Evolutionary conservation across 2,797 vertebrate genomes (phyloP), one percentile per base, ranked within the genome.

Genomic region (Pipistrellus kuhlii): DNA sequence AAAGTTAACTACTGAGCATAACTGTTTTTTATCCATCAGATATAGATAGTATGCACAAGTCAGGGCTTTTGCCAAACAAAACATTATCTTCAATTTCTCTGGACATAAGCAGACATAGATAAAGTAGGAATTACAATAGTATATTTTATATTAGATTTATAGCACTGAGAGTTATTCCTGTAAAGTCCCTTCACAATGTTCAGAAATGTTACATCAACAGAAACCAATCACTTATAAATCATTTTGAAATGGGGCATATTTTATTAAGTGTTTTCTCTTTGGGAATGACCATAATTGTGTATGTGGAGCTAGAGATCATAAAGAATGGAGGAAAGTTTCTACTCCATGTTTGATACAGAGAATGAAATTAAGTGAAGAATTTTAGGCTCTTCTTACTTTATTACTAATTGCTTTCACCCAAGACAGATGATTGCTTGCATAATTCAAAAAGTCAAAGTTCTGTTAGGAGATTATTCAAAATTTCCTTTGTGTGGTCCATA

Each of bases 211-310:
- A 20, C 41, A 25, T 55, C 48, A 73, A 71, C 14, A 35, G 15
- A 92, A 80, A 81, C 1, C 8, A 77, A 76, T 3, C 51, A 72
- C 51, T 93, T 83, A 69, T 4, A 6, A 66, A 23, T 80, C 62
- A 86, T 44, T 66, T 66, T 59, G 18, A 71, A 91, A 51, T 53
- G 46, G 7, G 21, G 8, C 5, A 32, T 30, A 51, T 38, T 83
- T 94, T 59, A 48, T 80, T 55, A 93, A 88, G 38, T 66, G 13
- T 23, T 94, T 94, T 83, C 48, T 78, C 21, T 87, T 78, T 62
- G n/a, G 15, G 38, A 91, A 66, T 41, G 75, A 90, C 71, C 38
- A 95, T 25, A 48, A 83, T 76, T 76, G 10, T 32, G 4, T n/a
- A 73, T 41, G 44, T 64, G 20, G 64, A 71, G 8, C 15, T 66